These are phyloP conservation scores for Andinoacara biseriatus DNA, from an alignment of 2,113 vertebrate species.

Conservation along the genomic window DNA sequence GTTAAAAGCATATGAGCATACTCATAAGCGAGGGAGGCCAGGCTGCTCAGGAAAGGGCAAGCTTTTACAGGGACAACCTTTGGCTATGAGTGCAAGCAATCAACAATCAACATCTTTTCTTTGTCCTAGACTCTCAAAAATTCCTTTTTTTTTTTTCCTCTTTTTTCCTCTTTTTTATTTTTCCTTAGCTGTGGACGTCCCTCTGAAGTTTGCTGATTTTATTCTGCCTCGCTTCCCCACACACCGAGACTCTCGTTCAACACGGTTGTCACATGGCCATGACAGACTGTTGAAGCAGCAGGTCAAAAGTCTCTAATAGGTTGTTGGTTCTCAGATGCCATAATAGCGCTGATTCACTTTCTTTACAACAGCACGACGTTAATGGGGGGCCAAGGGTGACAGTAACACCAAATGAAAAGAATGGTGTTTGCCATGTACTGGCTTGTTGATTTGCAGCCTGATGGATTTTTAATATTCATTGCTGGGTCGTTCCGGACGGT, in stretches of 20 bases:
- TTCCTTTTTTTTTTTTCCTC: slow-evolving; percentile 1
- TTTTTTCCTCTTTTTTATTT: not conserved
- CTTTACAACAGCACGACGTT: slow-evolving; percentile 65
- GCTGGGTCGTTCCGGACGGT: slow-evolving; percentile 59
- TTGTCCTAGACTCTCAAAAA: slow-evolving; percentile 55
- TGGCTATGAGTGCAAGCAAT: slow-evolving; percentile 68
- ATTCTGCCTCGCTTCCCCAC: not conserved
- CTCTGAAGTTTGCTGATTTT: slow-evolving; percentile 35
- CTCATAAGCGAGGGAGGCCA: slow-evolving; percentile 57
- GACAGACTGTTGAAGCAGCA: slow-evolving; percentile 67
- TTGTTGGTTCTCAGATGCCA: slow-evolving; percentile 55
- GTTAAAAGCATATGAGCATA: slow-evolving; percentile 71
- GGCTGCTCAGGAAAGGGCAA: slow-evolving; percentile 59
- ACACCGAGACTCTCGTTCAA: not conserved
- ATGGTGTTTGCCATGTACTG: slow-evolving; percentile 63
- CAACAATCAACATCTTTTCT: slow-evolving; percentile 67
- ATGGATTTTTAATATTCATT: slow-evolving; percentile 78
- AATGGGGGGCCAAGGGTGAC: slow-evolving; percentile 71
- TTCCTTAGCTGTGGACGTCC: slow-evolving; percentile 23
- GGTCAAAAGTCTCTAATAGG: slow-evolving; percentile 76
- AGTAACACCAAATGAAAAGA: slow-evolving; percentile 72
- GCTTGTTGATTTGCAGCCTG: slow-evolving; percentile 69
- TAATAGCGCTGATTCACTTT: slow-evolving; percentile 65
- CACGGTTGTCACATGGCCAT: slow-evolving; percentile 28
- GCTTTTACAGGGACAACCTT: slow-evolving; percentile 75